Evolutionary conservation across 2,113 vertebrate species (phyloP), one percentile per base, ranked within the genome.

Genomic region (Helogale parvula): DNA sequence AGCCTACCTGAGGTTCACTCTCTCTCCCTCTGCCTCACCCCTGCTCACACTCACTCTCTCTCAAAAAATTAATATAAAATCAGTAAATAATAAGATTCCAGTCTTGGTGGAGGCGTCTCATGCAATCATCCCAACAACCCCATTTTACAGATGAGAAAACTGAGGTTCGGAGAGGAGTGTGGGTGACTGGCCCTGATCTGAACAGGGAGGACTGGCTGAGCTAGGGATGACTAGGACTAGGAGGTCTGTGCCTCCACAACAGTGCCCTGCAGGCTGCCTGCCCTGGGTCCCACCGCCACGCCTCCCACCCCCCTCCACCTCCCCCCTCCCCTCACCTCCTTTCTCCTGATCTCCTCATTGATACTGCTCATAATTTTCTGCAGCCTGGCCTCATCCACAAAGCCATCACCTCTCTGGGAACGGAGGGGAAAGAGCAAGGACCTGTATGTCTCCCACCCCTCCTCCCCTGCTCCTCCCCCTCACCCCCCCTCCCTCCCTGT

Each of bases 341-440:
- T 94, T 52, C 83, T 97, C 92, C 41, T 87, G 89, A 97, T 65
- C 54, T 85, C 85, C 31, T 97, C 93, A 13, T 47, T 23, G 35
- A 98, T 97, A 57, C 16, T 0, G 14, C 3, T 52, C n/a, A 96
- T 68, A 52, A 98, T 96, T n/a, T 63, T 95, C 96, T 66, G 57
- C 72, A 98, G 38, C 3, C 33, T 50, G 50, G 9, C 9, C n/a
- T 96, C 98, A 52, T 98, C 96, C 92, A 98, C 96, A 94, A 97
- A 98, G 35, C 97, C 97, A 45, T 98, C 98, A 3, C 98, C 98
- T 68, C 87, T 96, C 98, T 98, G 93, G 54, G 57, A n/a, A 81
- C 35, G 12, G 16, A 91, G 29, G 1, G 31, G 31, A 76, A 72
- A 74, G 77, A 33, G 7, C 25, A 52, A 31, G 77, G 31, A 74